These are phyloP conservation scores for Temnothorax ravouxi DNA, from an alignment of 2,888 invertebrate genomes.

Conservation along the genomic window DNA sequence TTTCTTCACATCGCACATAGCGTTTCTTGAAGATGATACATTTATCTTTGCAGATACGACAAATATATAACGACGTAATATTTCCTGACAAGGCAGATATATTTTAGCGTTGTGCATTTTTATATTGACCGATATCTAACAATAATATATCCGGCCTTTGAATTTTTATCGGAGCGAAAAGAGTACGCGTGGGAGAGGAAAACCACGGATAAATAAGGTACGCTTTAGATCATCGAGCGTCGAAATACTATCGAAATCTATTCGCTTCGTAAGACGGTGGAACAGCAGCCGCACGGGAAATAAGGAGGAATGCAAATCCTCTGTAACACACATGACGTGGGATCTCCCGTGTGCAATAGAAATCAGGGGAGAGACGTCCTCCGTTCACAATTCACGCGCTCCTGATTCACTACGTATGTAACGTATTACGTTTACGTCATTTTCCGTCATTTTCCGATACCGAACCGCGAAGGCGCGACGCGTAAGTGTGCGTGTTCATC, in stretches of 20 bases:
- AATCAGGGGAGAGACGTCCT: not conserved
- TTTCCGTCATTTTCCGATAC: constrained; percentile 5
- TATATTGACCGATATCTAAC: not conserved
- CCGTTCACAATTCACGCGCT: constrained; percentile 56
- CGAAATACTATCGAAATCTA: too few relatives aligned
- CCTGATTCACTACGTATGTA: not conserved
- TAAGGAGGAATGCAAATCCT: constrained; percentile 20
- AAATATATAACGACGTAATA: not conserved
- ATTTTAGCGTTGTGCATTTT: not conserved
- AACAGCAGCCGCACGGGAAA: not conserved
- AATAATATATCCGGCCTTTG: not conserved
- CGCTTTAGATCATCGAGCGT: not conserved
- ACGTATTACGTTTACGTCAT: not conserved
- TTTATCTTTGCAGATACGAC: not conserved
- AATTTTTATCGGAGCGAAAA: not conserved
- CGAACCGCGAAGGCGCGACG: not conserved
- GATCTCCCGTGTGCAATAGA: not conserved
- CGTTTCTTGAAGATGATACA: not conserved
- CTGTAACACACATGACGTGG: constrained; percentile 13
- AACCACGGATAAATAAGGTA: not conserved
- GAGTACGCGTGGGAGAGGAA: not conserved
- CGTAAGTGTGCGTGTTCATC: not conserved
- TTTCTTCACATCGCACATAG: not conserved
- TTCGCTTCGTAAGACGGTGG: not conserved
- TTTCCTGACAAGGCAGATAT: not conserved